These are phyloP conservation scores for Eupithecia subumbrata DNA, from an alignment of 2,888 invertebrate genomes.

Conservation along the genomic window DNA sequence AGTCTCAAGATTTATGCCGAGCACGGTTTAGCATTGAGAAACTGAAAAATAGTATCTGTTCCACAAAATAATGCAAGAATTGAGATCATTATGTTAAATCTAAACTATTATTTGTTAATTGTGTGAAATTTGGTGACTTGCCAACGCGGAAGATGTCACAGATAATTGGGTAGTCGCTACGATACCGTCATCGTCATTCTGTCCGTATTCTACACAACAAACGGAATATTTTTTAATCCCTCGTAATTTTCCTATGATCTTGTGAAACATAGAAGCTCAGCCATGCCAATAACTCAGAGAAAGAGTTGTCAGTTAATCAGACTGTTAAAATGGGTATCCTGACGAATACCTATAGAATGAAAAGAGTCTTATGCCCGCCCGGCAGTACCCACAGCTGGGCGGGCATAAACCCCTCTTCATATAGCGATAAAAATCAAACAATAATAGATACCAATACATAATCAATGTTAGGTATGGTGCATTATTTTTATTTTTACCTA, in stretches of 20 bases:
- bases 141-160: conserved; percentile 26
- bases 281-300: background rate
- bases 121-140: conserved; percentile 26
- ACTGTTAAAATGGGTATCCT: background rate
- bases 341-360: background rate
- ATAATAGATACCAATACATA: too few relatives aligned
- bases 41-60: conserved; percentile 2
- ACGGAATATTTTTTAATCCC: background rate
- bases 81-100: conserved; percentile 21
- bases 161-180: conserved; percentile 12
- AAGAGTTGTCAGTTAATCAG: background rate
- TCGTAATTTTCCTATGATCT: background rate
- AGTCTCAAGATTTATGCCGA: background rate
- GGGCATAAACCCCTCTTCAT: too few relatives aligned
- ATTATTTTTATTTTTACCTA: too few relatives aligned
- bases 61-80: conserved; percentile 21
- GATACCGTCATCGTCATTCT: conserved; percentile 9
- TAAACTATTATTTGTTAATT: conserved; percentile 25
- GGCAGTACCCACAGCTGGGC: too few relatives aligned
- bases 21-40: background rate
- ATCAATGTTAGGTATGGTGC: too few relatives aligned
- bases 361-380: background rate
- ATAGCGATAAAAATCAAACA: too few relatives aligned
- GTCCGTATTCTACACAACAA: background rate
- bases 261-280: background rate